Base-by-base conservation (phyloP, 2,113 vertebrate species). In the Callipepla squamata region DNA sequence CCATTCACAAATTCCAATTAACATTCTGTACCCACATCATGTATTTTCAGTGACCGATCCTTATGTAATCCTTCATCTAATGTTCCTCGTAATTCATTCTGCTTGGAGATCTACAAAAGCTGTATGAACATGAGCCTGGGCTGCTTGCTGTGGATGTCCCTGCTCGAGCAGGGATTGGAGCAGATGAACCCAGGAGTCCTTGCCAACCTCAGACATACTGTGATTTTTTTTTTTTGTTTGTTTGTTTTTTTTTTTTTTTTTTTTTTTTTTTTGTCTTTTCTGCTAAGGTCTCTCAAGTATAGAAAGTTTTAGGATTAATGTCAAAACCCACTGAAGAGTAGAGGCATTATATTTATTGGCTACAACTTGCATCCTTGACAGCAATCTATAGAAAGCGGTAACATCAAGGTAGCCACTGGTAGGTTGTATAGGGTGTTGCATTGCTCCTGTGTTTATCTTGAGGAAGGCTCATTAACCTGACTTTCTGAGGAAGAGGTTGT, bases 351-450 rank as follows among this genome's bases (percentile, higher is more conserved):
- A 6, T 73, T 34, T 34, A 16, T 2, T 83, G 20, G 20, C 55
- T 28, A 36, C 0, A 0, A 20, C 28, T 28, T 51, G 28, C 10
- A 9, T 80, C 25, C 28, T 77, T 36, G 61, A 20, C 0, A 0
- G 14, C 23, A 45, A 26, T 87, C 23, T 21, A 11, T 5, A 19
- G 50, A 42, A 88, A 86, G 22, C 69, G 47, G 10, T 51, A 81
- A 59, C 47, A 50, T 73, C 38, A 63, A 80, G 88, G 83, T 84
- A 89, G 65, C 86, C 83, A 84, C 83, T 90, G 78, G 84, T 78
- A 93, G 73, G 57, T 92, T 90, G 7, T 92, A 28, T 3, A 17
- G 72, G 55, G n/a, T 11, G 9, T 57, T 88, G 15, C 73, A 6
- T 48, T 83, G 15, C 16, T 69, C 30, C 42, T 40, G 6, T 30